These are phyloP conservation scores for Muscicapa comitata DNA, from an alignment of 2,797 vertebrate species.

Conservation along the genomic window DNA sequence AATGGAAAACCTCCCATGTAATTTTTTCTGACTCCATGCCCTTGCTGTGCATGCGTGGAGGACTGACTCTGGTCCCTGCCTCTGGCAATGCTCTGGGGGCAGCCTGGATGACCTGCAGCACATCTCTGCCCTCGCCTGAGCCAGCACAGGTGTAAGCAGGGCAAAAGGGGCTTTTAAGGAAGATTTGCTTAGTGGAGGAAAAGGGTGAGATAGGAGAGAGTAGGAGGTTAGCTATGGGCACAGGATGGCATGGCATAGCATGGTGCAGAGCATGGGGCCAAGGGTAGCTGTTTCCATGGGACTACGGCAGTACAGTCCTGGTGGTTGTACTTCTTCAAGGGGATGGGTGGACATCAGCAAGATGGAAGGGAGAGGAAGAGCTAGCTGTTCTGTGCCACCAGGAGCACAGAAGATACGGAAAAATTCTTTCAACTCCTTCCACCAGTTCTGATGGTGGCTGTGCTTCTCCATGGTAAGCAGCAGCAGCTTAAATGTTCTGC, in stretches of 20 bases:
- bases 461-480: neutral
- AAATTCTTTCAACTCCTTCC: neutral
- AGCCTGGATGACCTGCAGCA: neutral
- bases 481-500: neutral
- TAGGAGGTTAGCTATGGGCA: neutral
- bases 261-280: neutral
- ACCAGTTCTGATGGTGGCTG: neutral
- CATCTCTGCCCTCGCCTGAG: neutral
- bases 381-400: neutral
- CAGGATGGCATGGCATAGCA: neutral
- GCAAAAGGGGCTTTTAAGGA: neutral
- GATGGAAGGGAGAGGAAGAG: neutral
- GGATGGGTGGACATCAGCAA: neutral
- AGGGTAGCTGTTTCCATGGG: neutral
- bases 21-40: neutral
- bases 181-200: neutral
- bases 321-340: neutral
- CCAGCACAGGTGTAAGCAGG: neutral
- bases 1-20: neutral
- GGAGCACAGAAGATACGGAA: neutral
- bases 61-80: neutral
- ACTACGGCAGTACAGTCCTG: neutral
- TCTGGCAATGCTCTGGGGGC: neutral
- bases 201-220: neutral
- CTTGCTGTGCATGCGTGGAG: rapidly evolving